These are phyloP conservation scores for Labia minor DNA, from an alignment of 2,888 invertebrate species.

Conservation along the genomic window DNA sequence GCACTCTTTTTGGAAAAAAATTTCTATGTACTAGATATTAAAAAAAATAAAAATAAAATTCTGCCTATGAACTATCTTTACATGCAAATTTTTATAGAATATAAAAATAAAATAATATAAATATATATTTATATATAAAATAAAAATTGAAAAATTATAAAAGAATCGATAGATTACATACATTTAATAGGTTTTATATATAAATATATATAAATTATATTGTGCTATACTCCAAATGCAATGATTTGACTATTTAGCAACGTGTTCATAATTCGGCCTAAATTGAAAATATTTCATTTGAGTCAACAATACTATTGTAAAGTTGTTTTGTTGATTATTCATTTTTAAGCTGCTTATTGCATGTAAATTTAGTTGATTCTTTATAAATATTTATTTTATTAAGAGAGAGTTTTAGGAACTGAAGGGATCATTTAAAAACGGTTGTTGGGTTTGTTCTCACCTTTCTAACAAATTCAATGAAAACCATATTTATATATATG, in stretches of 20 bases:
- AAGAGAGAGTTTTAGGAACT: background rate
- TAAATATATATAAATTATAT: background rate
- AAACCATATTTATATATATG: too few relatives aligned
- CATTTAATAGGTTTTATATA: background rate
- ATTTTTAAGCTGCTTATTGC: background rate
- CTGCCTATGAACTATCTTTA: constrained; percentile 13
- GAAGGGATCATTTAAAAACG: background rate
- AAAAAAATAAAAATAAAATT: background rate
- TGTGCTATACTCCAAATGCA: background rate
- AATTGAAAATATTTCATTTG: background rate
- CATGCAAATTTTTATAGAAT: background rate
- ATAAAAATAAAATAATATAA: background rate
- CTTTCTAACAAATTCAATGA: too few relatives aligned
- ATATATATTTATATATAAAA: too few relatives aligned
- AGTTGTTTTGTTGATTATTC: background rate
- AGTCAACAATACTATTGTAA: background rate
- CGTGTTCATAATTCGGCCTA: constrained; percentile 13
- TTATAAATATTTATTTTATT: background rate
- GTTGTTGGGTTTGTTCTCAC: background rate
- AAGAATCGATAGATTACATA: too few relatives aligned
- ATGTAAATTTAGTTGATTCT: background rate
- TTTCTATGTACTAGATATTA: background rate
- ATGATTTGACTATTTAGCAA: background rate
- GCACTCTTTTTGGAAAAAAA: background rate
- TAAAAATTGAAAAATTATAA: too few relatives aligned